Evolutionary conservation across 2,888 invertebrate species (phyloP).

Genomic region (Eledona agricola): DNA sequence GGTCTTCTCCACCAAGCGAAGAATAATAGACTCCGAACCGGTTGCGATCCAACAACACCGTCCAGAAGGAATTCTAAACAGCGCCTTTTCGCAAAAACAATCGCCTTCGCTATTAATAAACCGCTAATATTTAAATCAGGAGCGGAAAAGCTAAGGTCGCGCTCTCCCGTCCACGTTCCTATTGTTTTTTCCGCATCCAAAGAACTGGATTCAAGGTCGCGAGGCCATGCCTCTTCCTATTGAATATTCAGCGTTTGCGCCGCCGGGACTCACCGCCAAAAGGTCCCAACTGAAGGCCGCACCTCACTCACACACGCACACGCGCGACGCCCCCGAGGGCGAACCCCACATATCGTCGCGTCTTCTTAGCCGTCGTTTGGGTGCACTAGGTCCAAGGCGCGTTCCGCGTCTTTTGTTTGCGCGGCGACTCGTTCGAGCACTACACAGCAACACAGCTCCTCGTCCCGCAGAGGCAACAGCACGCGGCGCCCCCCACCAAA

Average conservation of each 20-base stretch:
- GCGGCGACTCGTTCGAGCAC: background rate
- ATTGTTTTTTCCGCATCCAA: constrained; percentile 6
- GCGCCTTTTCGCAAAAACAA: constrained; percentile 1
- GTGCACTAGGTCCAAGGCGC: too few relatives aligned
- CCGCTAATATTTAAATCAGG: constrained; percentile 6
- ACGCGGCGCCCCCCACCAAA: constrained; percentile 6
- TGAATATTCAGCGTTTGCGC: background rate
- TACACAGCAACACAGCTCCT: background rate
- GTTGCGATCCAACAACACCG: background rate
- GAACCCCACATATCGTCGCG: too few relatives aligned
- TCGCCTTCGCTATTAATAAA: constrained; percentile 9
- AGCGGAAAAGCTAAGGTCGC: constrained; percentile 17
- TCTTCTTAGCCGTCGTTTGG: too few relatives aligned
- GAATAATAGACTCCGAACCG: constrained; percentile 9
- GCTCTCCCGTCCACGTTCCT: constrained; percentile 2
- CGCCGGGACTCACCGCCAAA: background rate
- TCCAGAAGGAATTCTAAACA: constrained; percentile 4
- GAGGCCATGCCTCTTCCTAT: constrained; percentile 1
- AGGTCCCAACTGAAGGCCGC: too few relatives aligned
- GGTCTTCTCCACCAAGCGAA: constrained; percentile 4
- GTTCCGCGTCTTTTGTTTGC: too few relatives aligned
- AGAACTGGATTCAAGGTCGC: constrained; percentile 12
- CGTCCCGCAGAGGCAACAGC: background rate
- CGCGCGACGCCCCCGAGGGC: too few relatives aligned
- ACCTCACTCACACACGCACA: constrained; percentile 14